These are phyloP conservation scores for Neocloeon triangulifer DNA, from an alignment of 1,140 invertebrate species.

Conservation along the genomic window DNA sequence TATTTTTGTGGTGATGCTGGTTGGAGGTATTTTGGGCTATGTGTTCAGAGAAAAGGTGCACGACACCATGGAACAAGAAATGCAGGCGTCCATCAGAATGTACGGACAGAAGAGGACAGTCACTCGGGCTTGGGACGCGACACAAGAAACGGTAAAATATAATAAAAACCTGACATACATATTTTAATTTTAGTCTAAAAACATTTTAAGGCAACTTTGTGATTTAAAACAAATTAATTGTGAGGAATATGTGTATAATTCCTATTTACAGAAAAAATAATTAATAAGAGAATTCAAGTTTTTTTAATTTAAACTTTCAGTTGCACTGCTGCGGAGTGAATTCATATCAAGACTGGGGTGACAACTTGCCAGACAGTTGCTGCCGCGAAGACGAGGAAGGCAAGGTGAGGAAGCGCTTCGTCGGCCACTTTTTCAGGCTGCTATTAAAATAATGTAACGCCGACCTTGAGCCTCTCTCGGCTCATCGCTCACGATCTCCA, in stretches of 20 bases:
- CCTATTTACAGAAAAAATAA: too few species aligned
- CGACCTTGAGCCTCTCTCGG: too few species aligned
- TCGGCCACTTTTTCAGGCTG: too few species aligned
- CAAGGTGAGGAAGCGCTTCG: too few species aligned
- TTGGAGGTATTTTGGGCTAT: conserved; percentile 71
- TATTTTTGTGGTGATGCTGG: conserved; percentile 66
- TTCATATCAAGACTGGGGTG: conserved; percentile 44
- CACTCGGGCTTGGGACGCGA: conserved; percentile 60
- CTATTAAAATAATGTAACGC: too few species aligned
- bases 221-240: too few species aligned
- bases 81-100: conserved; percentile 45
- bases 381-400: conserved; percentile 28
- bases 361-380: conserved; percentile 51
- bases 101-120: conserved; percentile 36
- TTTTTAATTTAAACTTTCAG: conserved; percentile 23
- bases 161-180: too few species aligned
- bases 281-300: too few species aligned
- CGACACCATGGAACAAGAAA: conserved; percentile 45
- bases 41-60: conserved; percentile 62
- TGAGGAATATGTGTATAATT: too few species aligned
- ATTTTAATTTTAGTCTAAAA: too few species aligned
- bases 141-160: conserved; percentile 37
- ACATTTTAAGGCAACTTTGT: too few species aligned
- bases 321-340: conserved; percentile 66
- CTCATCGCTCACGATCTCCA: too few species aligned